Conservation (phyloP, 2,888 invertebrate species). For the Stenurella melanura region DNA sequence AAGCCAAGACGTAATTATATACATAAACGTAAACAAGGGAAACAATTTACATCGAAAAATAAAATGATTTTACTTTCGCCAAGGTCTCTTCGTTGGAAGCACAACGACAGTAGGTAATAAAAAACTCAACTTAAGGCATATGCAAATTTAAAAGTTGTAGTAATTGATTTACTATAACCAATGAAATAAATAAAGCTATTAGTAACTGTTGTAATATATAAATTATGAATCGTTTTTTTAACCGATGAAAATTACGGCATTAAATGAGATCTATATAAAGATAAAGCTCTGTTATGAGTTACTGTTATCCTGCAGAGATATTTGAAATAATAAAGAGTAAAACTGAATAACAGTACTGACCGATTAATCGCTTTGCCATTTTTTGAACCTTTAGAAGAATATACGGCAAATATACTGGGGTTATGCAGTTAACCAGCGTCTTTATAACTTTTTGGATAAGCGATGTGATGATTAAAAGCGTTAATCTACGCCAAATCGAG, state of each 20-base stretch:
- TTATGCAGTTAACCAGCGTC: too few relatives aligned
- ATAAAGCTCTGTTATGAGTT: not conserved
- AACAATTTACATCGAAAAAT: conserved; percentile 38
- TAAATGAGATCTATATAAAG: conserved; percentile 5
- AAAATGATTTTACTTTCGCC: not conserved
- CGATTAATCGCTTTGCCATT: not conserved
- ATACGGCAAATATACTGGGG: too few relatives aligned
- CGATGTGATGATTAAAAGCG: too few relatives aligned
- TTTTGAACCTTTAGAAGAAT: not conserved
- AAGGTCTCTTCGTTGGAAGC: too few relatives aligned
- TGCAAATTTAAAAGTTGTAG: conserved; percentile 22
- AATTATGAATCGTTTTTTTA: conserved; percentile 10
- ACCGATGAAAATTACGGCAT: conserved; percentile 4
- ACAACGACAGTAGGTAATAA: too few relatives aligned
- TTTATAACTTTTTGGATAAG: too few relatives aligned
- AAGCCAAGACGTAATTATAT: conserved; percentile 39
- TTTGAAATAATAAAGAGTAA: not conserved
- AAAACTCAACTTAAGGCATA: not conserved
- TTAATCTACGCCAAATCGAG: too few relatives aligned
- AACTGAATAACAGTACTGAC: not conserved
- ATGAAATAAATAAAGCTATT: conserved; percentile 22
- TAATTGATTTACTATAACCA: conserved; percentile 20
- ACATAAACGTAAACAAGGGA: conserved; percentile 45
- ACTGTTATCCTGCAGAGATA: not conserved
- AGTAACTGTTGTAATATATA: conserved; percentile 10